A percentile compares a stretch with the other conserved stretches of the same genome.
Conservation (phyloP, 37 sponge, comb jelly and placozoan species). For the Oscarella lobularis region DNA sequence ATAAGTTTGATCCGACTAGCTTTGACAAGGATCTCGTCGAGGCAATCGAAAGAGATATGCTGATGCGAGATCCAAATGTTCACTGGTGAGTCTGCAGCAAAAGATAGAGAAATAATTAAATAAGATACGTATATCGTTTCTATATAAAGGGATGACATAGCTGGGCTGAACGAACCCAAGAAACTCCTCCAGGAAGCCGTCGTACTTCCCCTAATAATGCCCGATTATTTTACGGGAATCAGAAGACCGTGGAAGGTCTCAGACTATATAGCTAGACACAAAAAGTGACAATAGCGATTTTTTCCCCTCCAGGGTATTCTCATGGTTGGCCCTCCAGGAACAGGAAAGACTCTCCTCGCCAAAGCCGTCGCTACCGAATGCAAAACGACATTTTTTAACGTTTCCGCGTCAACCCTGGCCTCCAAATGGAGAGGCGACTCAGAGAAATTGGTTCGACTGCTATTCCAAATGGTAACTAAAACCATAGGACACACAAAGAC, state of each 20-base stretch:
- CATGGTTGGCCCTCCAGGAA: constrained; percentile 55
- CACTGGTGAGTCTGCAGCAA: constrained; percentile 52
- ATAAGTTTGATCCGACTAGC: constrained; percentile 55
- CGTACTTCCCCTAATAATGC: constrained; percentile 92
- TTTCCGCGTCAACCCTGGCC: constrained; percentile 95
- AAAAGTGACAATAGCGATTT: too few relatives aligned
- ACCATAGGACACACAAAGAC: background rate
- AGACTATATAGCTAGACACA: too few relatives aligned
- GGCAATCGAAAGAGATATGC: constrained; percentile 84
- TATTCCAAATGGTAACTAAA: background rate
- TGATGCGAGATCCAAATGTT: constrained; percentile 75
- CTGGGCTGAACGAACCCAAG: constrained; percentile 90
- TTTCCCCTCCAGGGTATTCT: constrained; percentile 45
- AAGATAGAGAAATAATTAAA: background rate
- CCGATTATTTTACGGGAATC: constrained; percentile 95
- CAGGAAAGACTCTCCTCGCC: constrained; percentile 97
- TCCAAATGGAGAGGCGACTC: constrained; percentile 99
- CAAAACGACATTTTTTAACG: constrained; percentile 98
- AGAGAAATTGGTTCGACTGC: constrained; percentile 78
- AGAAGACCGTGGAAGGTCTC: constrained; percentile 95
- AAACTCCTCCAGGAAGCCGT: constrained; percentile 91
- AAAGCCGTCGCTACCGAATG: constrained; percentile 99
- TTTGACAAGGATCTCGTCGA: constrained; percentile 94
- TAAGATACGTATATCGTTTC: background rate
- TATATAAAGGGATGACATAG: constrained; percentile 68